Base-by-base conservation (phyloP, 2,113 vertebrate species). In the Mesembrinibis cayennensis region DNA sequence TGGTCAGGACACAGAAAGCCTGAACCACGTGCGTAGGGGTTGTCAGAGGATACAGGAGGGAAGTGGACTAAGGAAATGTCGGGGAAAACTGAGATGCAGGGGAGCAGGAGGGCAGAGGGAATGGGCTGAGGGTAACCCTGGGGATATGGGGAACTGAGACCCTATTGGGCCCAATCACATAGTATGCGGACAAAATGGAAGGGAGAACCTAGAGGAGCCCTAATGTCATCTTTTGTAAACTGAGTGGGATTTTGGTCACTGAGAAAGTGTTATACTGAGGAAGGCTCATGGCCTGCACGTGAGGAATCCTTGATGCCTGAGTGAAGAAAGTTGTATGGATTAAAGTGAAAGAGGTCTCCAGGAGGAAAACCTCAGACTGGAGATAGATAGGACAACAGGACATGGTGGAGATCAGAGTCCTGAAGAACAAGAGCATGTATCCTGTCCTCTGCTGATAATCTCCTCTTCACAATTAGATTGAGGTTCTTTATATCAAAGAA, bases 21-120 rank as follows among this genome's bases (percentile, higher is more conserved):
- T 36, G 38, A 38, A 47, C 21, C 2, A 0, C 44, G 47, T 19
- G 36, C 0, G 0, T 12, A 47, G 34, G 34, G 29, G 7, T 27
- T 82, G 50, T 47, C 22, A 6, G 38, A 87, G 63, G 25, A 58
- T 47, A 34, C 9, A 29, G 29, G 25, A 70, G 44, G 13, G 45
- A 80, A 34, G 13, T 3, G 16, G n/a, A 22, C 9, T 42, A 53
- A 76, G 26, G 56, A 76, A 44, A 52, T 29, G 13, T 67, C 2
- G 3, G 34, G n/a, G 6, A 7, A 16, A 81, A 56, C 34, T 0
- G 6, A 45, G 42, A 30, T 19, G 29, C 55, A 20, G 42, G 32
- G 61, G 16, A 38, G 34, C 30, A 62, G 44, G 38, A 76, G 50
- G 29, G 14, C 42, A 44, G 36, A 44, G 36, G 22, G 42, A 55